A percentile compares a stretch with the other conserved stretches of the same genome.
Conservation (phyloP, 2,888 invertebrate genomes). For the Calameuta pallipes region DNA sequence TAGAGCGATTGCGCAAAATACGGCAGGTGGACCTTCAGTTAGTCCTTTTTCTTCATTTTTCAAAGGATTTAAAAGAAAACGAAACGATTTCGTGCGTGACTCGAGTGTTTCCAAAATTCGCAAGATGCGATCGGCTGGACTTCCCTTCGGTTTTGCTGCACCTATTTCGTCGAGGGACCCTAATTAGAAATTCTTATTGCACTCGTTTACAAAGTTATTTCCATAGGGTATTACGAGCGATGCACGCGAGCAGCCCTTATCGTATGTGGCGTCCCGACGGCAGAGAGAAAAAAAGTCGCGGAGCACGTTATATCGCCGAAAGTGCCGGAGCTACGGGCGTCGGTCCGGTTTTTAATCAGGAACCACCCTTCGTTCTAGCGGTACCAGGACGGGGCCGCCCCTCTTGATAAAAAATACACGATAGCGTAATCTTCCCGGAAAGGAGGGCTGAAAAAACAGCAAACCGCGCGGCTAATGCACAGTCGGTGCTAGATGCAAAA, state of each 20-base stretch:
- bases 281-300: slow-evolving; percentile 12
- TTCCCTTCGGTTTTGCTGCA: not conserved
- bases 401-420: slow-evolving; percentile 48
- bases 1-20: not conserved
- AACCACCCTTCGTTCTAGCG: slow-evolving; percentile 11
- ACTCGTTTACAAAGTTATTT: not conserved
- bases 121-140: not conserved
- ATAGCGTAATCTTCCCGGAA: slow-evolving; percentile 49
- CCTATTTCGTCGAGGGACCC: not conserved
- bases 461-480: slow-evolving; percentile 38
- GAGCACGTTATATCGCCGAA: slow-evolving; percentile 25
- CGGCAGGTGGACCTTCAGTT: not conserved
- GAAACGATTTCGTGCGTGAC: slow-evolving; percentile 2
- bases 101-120: not conserved
- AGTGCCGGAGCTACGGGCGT: slow-evolving; percentile 11
- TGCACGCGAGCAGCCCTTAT: not conserved
- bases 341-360: slow-evolving; percentile 45
- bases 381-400: not conserved
- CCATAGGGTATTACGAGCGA: not conserved
- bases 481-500: slow-evolving; percentile 23
- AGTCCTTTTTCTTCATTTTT: not conserved
- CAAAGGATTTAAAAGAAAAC: not conserved
- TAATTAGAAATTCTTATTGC: not conserved
- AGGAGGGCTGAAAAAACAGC: slow-evolving; percentile 25
- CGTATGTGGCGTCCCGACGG: not conserved